phyloP scores from a whole-genome alignment of 2,113 vertebrate genomes.

The Loxodonta africana region DNA sequence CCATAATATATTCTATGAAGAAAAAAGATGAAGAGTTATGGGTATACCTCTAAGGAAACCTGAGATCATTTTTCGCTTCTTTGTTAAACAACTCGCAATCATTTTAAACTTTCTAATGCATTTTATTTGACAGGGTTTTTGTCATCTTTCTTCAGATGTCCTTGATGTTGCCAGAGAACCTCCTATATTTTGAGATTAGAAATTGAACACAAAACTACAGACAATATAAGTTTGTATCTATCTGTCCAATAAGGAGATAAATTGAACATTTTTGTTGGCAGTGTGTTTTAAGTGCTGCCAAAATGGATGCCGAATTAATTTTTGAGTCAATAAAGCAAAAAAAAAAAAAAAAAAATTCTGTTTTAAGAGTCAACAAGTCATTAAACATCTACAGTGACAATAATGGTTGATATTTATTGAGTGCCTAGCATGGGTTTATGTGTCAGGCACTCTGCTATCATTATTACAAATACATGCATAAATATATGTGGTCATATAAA shows the following conservation, averaged over 20 bases:
- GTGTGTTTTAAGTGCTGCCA: neutral
- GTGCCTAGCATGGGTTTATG: neutral
- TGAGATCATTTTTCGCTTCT: neutral
- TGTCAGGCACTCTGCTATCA: neutral
- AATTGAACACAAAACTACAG: neutral
- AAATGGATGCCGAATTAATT: neutral
- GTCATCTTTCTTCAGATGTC: neutral
- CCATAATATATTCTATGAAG: neutral
- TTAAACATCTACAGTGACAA: neutral
- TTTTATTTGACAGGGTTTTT: neutral
- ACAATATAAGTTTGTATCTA: neutral
- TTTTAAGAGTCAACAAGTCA: neutral
- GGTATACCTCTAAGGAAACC: neutral
- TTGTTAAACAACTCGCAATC: neutral
- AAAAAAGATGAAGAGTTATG: neutral
- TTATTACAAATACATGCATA: neutral
- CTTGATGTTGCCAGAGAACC: neutral
- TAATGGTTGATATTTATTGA: neutral
- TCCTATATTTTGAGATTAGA: neutral
- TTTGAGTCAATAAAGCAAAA: neutral
- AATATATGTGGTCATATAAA: neutral
- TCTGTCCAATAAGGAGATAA: neutral
- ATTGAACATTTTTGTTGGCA: neutral
- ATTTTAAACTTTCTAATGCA: neutral
- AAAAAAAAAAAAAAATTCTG: neutral